Base-by-base conservation (phyloP, 2,888 invertebrate species). In the Clanis bilineata region DNA sequence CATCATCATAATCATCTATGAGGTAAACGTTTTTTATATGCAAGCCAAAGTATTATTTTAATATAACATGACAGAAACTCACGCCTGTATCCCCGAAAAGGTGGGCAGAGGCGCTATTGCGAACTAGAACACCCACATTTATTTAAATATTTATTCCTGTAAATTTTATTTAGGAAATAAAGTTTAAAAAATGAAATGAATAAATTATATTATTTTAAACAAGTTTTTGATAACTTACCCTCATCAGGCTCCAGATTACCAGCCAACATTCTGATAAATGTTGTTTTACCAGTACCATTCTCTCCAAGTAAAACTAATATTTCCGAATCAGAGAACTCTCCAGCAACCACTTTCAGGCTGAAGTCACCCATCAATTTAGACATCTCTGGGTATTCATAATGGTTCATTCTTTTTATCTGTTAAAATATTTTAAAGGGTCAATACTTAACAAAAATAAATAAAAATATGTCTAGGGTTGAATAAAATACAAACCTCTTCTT, bases 271-370 rank as follows among this genome's bases (percentile, higher is more conserved):
- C 98, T 94, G 78, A 99, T 99, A 83, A 99, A 98, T 6, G 99
- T 99, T 0, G 99, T 99, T 91, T 99, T 99, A 54, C 99, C 99
- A 23, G 99, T 99, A 66, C 99, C 99, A 85, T 99, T 99, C 86
- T 99, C 99, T 43, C 97, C 97, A 63, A 99, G 94, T 82, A 99
- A 93, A 9, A 99, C 99, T 77, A 99, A 94, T 85, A 99, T 99
- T 91, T 99, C 99, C 0, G 99, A 99, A 88, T 99, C 99, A 12
- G 99, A 99, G 88, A 99, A 99, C 82, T 98, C 98, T 9, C 99
- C 99, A 66, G 95, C 93, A 66, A 95, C 94, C 9, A 99, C 97
- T 3, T 91, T 87, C 67, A 99, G 91, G 59, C 94, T 92, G 84
- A 99, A 98, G 73, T 92, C 77, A 44, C 96, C 96, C 94, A 97